These are phyloP conservation scores for Pelobates fuscus DNA, from an alignment of 2,113 vertebrate species.

Conservation along the genomic window DNA sequence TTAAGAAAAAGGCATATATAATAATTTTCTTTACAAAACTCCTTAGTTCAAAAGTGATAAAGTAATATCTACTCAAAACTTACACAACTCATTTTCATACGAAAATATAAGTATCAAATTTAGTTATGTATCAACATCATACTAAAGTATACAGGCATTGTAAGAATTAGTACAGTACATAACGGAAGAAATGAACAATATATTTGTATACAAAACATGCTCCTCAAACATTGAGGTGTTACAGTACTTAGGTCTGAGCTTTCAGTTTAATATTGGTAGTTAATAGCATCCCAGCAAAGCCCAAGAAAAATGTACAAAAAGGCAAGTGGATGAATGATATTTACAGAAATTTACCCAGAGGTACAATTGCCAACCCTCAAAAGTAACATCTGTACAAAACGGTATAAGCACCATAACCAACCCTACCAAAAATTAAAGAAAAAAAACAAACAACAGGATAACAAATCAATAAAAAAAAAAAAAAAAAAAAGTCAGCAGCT, in stretches of 20 bases:
- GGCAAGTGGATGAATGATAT: conserved; percentile 93
- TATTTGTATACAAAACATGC: conserved; percentile 95
- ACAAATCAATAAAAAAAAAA: conserved; percentile 62
- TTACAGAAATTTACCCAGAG: conserved; percentile 88
- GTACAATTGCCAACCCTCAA: conserved; percentile 75
- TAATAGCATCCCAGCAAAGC: conserved; percentile 84
- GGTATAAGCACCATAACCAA: conserved; percentile 83
- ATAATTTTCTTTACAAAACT: conserved; percentile 98
- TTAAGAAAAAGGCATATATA: conserved; percentile 91
- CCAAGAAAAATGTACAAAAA: conserved; percentile 84
- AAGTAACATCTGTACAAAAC: conserved; percentile 79
- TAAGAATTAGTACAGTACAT: conserved; percentile 98
- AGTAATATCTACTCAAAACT: conserved; percentile 98
- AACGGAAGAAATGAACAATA: conserved; percentile 86
- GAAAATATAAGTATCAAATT: conserved; percentile 99
- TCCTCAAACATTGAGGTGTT: conserved; percentile 97
- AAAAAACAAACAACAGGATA: conserved; percentile 61
- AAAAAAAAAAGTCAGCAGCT: conserved; percentile 70
- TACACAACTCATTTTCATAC: conserved; percentile 99
- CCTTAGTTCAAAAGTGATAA: conserved; percentile 94
- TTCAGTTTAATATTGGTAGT: conserved; percentile 96
- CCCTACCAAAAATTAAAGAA: conserved; percentile 58
- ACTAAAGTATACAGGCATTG: conserved; percentile 98
- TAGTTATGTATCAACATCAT: conserved; percentile 99
- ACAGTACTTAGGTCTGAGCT: conserved; percentile 99